Evolutionary conservation across 2,113 vertebrate species (phyloP).

Genomic region (Erpornis zantholeuca): DNA sequence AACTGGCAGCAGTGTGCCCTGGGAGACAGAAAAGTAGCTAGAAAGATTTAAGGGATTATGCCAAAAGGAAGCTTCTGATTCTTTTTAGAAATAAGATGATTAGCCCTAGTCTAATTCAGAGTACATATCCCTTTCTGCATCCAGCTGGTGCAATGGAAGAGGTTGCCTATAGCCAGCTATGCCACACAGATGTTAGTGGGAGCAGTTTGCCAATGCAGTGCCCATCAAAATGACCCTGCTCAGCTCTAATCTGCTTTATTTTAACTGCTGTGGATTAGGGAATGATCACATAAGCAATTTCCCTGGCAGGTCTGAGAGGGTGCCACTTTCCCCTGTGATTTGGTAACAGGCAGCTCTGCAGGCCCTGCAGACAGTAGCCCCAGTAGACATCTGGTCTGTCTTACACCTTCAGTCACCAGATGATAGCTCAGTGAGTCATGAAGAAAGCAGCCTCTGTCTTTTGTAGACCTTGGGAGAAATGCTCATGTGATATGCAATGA

Average conservation of each 20-base stretch:
- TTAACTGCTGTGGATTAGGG: neutral
- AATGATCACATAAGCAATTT: neutral
- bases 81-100: constrained; percentile 18
- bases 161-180: neutral
- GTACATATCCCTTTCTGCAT: neutral
- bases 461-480: neutral
- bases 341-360: neutral
- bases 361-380: neutral
- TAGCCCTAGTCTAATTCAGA: neutral
- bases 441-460: neutral
- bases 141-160: neutral
- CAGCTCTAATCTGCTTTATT: neutral
- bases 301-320: neutral
- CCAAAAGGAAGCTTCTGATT: neutral
- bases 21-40: neutral
- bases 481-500: neutral
- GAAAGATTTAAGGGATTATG: constrained; percentile 5
- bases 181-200: neutral
- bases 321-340: neutral
- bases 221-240: neutral
- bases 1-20: neutral
- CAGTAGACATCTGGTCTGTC: constrained; percentile 27
- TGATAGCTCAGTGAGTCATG: neutral
- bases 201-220: neutral
- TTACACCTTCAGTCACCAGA: neutral